Conservation (phyloP, 2,113 vertebrate genomes). For the Zapus hudsonius region DNA sequence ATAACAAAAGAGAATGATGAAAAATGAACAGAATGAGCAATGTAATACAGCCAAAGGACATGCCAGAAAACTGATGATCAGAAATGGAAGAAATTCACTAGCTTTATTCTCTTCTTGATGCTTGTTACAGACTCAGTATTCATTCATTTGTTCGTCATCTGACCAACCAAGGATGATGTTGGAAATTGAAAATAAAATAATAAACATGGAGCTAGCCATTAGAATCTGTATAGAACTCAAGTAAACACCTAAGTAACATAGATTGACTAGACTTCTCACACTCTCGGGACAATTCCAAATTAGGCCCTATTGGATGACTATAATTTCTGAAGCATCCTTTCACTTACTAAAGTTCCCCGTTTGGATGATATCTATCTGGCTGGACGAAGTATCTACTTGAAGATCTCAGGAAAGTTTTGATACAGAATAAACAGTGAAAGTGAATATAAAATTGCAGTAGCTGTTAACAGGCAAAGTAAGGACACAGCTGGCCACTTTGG, state of each 20-base stretch:
- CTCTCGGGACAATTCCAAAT: not conserved
- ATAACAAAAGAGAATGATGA: slow-evolving; percentile 21
- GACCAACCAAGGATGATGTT: not conserved
- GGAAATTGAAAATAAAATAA: not conserved
- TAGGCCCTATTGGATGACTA: not conserved
- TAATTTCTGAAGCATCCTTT: slow-evolving; percentile 25
- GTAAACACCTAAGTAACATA: not conserved
- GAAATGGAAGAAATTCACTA: not conserved
- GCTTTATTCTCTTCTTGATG: not conserved
- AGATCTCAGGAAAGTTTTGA: not conserved
- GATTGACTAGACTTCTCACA: not conserved
- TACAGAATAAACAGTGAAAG: not conserved
- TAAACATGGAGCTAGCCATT: not conserved
- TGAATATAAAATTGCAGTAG: slow-evolving; percentile 27
- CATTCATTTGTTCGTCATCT: not conserved
- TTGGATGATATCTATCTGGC: not conserved
- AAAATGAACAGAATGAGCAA: slow-evolving; percentile 8
- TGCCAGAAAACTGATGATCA: not conserved
- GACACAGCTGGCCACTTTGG: not conserved
- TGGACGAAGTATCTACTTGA: not conserved
- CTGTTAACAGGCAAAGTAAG: not conserved
- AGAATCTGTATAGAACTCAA: not conserved
- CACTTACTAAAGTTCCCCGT: not conserved
- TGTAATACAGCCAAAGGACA: not conserved
- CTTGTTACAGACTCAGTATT: not conserved